Base-by-base conservation (phyloP, 2,888 invertebrate species). In the Sphinx pinastri region DNA sequence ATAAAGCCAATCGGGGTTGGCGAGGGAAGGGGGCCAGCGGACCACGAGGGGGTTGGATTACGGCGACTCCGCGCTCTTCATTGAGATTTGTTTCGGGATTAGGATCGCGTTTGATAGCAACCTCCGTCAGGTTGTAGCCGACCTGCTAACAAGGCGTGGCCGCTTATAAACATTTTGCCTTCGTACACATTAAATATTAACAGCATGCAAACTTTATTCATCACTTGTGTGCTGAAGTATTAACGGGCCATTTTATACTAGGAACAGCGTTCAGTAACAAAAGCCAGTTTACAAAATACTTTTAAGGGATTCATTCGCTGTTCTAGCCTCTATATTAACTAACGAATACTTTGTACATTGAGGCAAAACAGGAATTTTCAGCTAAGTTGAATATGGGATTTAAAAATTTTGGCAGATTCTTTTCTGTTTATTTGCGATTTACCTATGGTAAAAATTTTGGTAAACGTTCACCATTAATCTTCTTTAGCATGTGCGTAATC, bases 71-170 rank as follows among this genome's bases (percentile, higher is more conserved):
- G 86, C 90, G 88, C 90, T 92, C 90, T 92, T 93, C 93, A 93
- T 94, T 93, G 93, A 93, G 94, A 94, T 94, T 94, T 93, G 93
- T 94, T 92, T 92, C 87, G 87, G 93, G 92, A 93, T 94, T 93
- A 93, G 88, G 88, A 87, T 82, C 86, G 86, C 90, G 91, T 88
- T 91, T 92, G 89, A 91, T 89, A 87, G 89, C 83, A 87, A 88
- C 88, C 91, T 87, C 82, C 81, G 84, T 83, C 86, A 86, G 82
- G 81, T 80, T 84, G 81, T 80, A 80, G 81, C 81, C 81, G 79
- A 77, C 80, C 80, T 80, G 85, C 84, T 85, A 84, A 85, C 85
- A 82, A 81, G 80, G 80, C 84, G 80, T 77, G 80, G 81, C 79
- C 77, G 81, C 80, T 82, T 83, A 81, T 81, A 84, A 84, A 84